phyloP scores from a whole-genome alignment of 2,797 vertebrate species.

The Esox masquinongy region DNA sequence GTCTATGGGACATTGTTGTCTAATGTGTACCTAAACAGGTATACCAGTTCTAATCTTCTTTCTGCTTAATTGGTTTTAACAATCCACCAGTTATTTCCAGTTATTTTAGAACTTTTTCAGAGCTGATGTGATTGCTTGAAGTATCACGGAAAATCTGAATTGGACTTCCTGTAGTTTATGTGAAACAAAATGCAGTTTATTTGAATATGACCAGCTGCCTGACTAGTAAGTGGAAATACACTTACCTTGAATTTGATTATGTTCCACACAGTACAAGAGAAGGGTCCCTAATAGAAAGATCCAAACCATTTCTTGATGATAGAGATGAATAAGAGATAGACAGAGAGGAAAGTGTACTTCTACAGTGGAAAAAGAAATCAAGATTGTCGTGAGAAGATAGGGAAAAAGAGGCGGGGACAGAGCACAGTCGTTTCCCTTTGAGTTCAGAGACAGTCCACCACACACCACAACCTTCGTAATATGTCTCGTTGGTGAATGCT shows the following conservation, averaged over 20 bases:
- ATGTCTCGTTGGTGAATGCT: background rate
- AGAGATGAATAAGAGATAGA: conserved; percentile 14
- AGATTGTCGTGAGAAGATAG: background rate
- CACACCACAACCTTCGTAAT: background rate
- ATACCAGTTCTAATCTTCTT: too few species aligned
- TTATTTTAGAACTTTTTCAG: too few species aligned
- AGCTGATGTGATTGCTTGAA: too few species aligned
- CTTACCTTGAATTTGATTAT: conserved; percentile 43
- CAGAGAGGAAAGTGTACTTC: background rate
- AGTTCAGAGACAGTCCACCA: background rate
- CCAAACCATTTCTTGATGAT: conserved; percentile 17
- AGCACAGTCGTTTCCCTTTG: background rate
- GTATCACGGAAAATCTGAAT: too few species aligned
- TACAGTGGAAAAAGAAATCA: background rate
- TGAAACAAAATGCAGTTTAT: too few species aligned
- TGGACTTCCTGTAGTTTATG: too few species aligned
- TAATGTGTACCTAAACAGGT: too few species aligned
- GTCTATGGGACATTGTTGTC: too few species aligned
- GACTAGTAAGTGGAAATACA: background rate
- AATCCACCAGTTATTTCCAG: too few species aligned
- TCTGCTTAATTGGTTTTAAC: too few species aligned
- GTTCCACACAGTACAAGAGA: conserved; percentile 32
- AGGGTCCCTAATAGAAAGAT: conserved; percentile 23
- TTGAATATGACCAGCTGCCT: background rate
- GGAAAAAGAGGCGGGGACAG: background rate